A percentile compares a stretch with the other conserved stretches of the same genome.
Conservation (phyloP, 2,888 invertebrate species). For the Laothoe populi region DNA sequence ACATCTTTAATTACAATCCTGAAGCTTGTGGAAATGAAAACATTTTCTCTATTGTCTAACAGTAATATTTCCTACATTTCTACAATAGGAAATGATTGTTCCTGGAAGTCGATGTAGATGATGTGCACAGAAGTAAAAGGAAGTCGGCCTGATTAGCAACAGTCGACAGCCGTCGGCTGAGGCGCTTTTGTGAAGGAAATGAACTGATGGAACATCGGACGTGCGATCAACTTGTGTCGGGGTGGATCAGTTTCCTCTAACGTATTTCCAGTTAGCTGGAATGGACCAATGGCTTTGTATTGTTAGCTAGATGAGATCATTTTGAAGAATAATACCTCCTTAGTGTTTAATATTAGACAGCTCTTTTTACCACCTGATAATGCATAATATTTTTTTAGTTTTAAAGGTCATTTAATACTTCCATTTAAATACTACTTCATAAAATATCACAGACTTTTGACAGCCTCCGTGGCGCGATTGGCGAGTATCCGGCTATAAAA, state of each 20-base stretch:
- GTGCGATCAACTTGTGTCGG: conserved; percentile 11
- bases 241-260: background rate
- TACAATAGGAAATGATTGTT: conserved; percentile 25
- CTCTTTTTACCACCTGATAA: no score
- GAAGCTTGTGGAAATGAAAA: background rate
- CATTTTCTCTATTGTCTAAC: background rate
- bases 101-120: conserved; percentile 15
- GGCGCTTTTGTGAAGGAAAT: conserved; percentile 29
- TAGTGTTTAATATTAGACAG: no score
- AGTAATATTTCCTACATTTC: background rate
- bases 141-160: conserved; percentile 28
- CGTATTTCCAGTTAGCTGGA: background rate
- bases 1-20: background rate
- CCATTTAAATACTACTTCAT: background rate
- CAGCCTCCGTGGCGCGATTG: no score
- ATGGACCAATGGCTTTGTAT: no score
- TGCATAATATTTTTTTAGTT: background rate
- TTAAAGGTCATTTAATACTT: background rate
- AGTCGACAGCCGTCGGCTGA: conserved; percentile 26
- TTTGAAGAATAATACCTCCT: no score
- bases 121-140: conserved; percentile 18
- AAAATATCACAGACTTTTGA: no score
- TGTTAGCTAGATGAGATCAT: no score
- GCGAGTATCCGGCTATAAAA: no score
- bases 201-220: conserved; percentile 35